Evolutionary conservation across 2,888 invertebrate species (phyloP), one percentile per base, ranked within the genome.

Genomic region (Rugalucina vietnamica): DNA sequence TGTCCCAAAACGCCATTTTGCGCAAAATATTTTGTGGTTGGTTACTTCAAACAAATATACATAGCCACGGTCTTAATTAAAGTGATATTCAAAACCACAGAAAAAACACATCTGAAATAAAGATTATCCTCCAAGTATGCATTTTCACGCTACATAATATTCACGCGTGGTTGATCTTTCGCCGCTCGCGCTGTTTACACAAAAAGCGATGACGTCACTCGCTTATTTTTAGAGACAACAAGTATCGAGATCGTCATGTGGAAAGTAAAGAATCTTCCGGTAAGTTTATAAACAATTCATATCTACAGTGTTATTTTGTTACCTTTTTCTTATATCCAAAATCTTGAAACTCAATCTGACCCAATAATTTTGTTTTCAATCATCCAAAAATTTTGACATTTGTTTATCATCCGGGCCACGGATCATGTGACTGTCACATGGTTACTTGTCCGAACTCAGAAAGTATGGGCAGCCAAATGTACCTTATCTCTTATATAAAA

Each of bases 111-210:
- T n/a, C n/a, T n/a, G n/a, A n/a, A n/a, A n/a, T n/a, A n/a, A n/a
- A n/a, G n/a, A n/a, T n/a, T 60, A 60, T 60, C 60, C 60, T 60
- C 60, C 60, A 18, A 60, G 60, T 24, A 60, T 60, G 29, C 60
- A 29, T 24, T 60, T 60, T 60, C 60, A 60, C 60, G 60, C 60
- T 60, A 60, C 60, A 60, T 18, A 60, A 60, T 60, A 60, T 29
- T 60, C 60, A 60, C 60, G 60, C 29, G 29, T 10, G 4, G 29
- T 24, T 60, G 60, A 8, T 60, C 5, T 60, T 60, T 29, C 27
- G 29, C 21, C 60, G n/a, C 60, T 24, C 29, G 60, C 60, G 60
- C 60, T 60, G 60, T 29, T 60, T 27, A 60, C 60, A 60, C 60
- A 24, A 29, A 60, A 60, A 60, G 8, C 29, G 5, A 29, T 60